A percentile compares a stretch with the other conserved stretches of the same genome.
These are phyloP conservation scores for Macrochelys suwanniensis DNA, from an alignment of 2,797 vertebrate species.

Conservation along the genomic window DNA sequence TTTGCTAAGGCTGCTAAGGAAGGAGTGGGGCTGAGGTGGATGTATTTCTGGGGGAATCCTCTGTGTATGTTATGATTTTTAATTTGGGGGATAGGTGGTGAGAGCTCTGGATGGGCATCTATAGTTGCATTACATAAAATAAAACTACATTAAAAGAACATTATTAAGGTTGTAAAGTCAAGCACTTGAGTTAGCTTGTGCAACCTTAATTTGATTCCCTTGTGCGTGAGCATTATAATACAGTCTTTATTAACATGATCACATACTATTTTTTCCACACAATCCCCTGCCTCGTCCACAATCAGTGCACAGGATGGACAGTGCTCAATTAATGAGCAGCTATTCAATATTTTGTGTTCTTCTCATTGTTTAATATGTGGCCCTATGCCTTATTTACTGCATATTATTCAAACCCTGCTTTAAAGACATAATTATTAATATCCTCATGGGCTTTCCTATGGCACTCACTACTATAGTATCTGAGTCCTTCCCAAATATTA, in stretches of 20 bases:
- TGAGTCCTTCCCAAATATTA: slow-evolving; percentile 24
- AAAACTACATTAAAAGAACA: background rate
- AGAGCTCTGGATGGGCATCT: slow-evolving; percentile 23
- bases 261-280: slow-evolving; percentile 35
- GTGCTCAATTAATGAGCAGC: slow-evolving; percentile 22
- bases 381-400: background rate
- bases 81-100: slow-evolving; percentile 20
- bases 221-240: background rate
- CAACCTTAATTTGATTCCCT: slow-evolving; percentile 4
- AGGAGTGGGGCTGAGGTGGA: background rate
- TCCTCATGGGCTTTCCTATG: background rate
- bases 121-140: background rate
- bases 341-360: slow-evolving; percentile 61
- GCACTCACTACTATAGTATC: slow-evolving; percentile 10
- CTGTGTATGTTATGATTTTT: slow-evolving; percentile 17
- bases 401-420: slow-evolving; percentile 7
- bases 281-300: slow-evolving; percentile 31
- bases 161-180: slow-evolving; percentile 24
- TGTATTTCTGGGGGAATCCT: slow-evolving; percentile 5
- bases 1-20: background rate
- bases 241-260: slow-evolving; percentile 22
- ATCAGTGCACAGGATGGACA: background rate
- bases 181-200: slow-evolving; percentile 8
- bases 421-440: slow-evolving; percentile 15
- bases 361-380: slow-evolving; percentile 22